Base-by-base conservation (phyloP, 2,113 vertebrate species). In the Erythrocercus mccallii region DNA sequence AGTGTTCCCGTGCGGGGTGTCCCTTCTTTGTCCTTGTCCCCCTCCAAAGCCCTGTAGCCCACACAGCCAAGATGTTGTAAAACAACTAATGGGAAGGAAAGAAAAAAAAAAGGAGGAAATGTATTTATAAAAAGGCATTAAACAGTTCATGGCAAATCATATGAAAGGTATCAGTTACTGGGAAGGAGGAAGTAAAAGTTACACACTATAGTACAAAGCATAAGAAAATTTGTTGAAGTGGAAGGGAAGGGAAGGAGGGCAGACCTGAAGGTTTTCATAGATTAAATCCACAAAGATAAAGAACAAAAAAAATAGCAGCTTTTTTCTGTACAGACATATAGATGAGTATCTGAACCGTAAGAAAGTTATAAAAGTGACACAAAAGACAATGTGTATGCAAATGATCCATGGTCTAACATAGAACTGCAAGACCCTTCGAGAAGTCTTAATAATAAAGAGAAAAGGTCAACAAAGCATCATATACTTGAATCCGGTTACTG, bases 361-460 rank as follows among this genome's bases (percentile, higher is more conserved):
- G 99, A 99, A 99, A 99, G 98, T 98, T 99, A 98, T 98, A 99
- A 99, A 99, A 99, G 99, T 99, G 99, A 99, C 98, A 98, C 98
- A 98, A 98, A 98, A 99, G 98, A 98, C 97, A 97, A 98, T 98
- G 98, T 98, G 98, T 98, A 98, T 98, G 99, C 98, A 98, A 99
- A 98, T 96, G 98, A 98, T 98, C 98, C 98, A 97, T 94, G 98
- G 98, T 99, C 98, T 98, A 98, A 99, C 99, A 99, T 98, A 98
- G 98, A 99, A 99, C 98, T 98, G 98, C 98, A 98, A 99, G 99
- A 99, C 97, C 98, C 98, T 98, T 96, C 97, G 97, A 98, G 98
- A 98, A 98, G 98, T 98, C 98, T 97, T 97, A 96, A 97, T 97
- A 96, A 98, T 97, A 97, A 98, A 97, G 95, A 98, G 97, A 98